A percentile compares a stretch with the other conserved stretches of the same genome.
phyloP scores from a whole-genome alignment of 2,888 invertebrate species.

The Mechanitis messenoides region DNA sequence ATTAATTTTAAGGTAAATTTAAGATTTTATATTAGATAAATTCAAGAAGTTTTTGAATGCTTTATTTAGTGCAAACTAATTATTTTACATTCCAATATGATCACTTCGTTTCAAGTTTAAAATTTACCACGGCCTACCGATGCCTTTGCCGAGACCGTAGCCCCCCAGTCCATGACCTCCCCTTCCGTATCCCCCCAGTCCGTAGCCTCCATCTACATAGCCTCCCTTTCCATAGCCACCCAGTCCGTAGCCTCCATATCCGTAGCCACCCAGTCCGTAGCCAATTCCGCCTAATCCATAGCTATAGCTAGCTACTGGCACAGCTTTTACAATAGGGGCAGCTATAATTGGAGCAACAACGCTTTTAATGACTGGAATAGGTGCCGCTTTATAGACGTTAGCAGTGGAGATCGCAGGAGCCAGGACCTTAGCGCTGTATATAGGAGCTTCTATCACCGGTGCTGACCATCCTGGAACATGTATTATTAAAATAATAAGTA shows the following conservation, averaged over 20 bases:
- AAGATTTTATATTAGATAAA: background rate
- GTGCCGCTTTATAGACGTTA: slow-evolving; percentile 54
- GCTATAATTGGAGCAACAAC: slow-evolving; percentile 43
- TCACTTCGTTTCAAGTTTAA: slow-evolving; percentile 31
- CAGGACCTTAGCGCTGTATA: slow-evolving; percentile 37
- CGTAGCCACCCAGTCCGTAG: slow-evolving; percentile 7
- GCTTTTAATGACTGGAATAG: slow-evolving; percentile 54
- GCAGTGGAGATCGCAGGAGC: slow-evolving; percentile 57
- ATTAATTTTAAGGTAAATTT: background rate
- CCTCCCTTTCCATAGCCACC: slow-evolving; percentile 28
- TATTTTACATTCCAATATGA: background rate
- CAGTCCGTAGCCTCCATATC: slow-evolving; percentile 25
- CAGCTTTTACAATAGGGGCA: slow-evolving; percentile 42
- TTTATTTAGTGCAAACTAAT: slow-evolving; percentile 30
- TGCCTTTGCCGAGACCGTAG: slow-evolving; percentile 27
- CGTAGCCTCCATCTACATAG: slow-evolving; percentile 29
- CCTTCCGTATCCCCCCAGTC: slow-evolving; percentile 29
- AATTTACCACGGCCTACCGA: slow-evolving; percentile 25
- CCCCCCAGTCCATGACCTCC: slow-evolving; percentile 23
- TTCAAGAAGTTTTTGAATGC: slow-evolving; percentile 18
- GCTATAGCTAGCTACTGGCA: slow-evolving; percentile 28
- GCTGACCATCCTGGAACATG: slow-evolving; percentile 22
- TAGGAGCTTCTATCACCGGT: slow-evolving; percentile 13
- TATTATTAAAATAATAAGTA: no score
- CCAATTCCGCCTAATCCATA: no score